Evolutionary conservation across 2,888 invertebrate species (phyloP).

Genomic region (Epistrophella euchroma): DNA sequence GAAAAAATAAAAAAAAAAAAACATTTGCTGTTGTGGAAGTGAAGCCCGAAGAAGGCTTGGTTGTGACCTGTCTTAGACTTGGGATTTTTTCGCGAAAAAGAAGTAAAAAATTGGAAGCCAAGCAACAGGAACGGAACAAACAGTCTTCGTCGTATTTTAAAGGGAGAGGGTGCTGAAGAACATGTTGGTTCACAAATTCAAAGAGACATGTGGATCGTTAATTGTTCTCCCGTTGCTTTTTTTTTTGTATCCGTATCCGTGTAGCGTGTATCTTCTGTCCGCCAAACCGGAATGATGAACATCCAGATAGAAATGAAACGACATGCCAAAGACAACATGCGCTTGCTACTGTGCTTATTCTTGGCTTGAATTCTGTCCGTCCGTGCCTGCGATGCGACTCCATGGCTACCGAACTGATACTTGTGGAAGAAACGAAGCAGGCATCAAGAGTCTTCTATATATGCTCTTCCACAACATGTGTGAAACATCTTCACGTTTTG

Average conservation of each 20-base stretch:
- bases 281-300: slow-evolving; percentile 72
- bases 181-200: slow-evolving; percentile 70
- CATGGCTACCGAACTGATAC: slow-evolving; percentile 18
- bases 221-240: slow-evolving; percentile 68
- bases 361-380: slow-evolving; percentile 27
- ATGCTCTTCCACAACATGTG: slow-evolving; percentile 58
- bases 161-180: slow-evolving; percentile 65
- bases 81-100: slow-evolving; percentile 9
- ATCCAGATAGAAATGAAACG: slow-evolving; percentile 53
- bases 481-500: slow-evolving; percentile 71
- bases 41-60: slow-evolving; percentile 35
- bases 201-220: slow-evolving; percentile 74
- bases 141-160: slow-evolving; percentile 20
- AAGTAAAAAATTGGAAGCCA: slow-evolving; percentile 28
- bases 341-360: slow-evolving; percentile 57
- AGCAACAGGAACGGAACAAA: slow-evolving; percentile 32
- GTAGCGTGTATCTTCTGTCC: slow-evolving; percentile 35
- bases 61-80: slow-evolving; percentile 34
- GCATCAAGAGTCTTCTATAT: not conserved
- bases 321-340: slow-evolving; percentile 45
- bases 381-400: not conserved
- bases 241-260: slow-evolving; percentile 21
- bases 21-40: slow-evolving; percentile 34
- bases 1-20: slow-evolving; percentile 53
- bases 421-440: slow-evolving; percentile 18